Percentiles rank a stretch among this genome's conserved stretches.
Conservation (phyloP, 1,140 invertebrate genomes). For the Rhopalosiphum padi region DNA sequence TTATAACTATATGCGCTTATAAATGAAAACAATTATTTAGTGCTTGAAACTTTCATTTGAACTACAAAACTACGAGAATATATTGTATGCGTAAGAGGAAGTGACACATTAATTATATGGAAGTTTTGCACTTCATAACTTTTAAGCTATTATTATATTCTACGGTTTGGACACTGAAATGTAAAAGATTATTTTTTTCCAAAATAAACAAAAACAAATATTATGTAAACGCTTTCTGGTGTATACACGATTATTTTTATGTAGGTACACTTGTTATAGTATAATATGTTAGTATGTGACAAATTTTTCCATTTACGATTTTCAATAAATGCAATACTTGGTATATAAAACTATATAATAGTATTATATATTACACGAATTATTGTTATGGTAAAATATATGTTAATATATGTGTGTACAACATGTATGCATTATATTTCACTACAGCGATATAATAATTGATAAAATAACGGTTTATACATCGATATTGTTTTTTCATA, state of each 20-base stretch:
- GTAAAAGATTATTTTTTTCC: not conserved
- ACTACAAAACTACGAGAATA: conserved; percentile 9
- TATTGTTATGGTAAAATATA: too few species aligned
- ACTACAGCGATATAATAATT: not conserved
- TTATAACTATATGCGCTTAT: not conserved
- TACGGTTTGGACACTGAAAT: not conserved
- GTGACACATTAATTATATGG: conserved; percentile 18
- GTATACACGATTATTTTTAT: not conserved
- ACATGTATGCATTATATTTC: not conserved
- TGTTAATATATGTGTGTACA: not conserved
- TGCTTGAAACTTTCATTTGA: not conserved
- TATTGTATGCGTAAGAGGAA: conserved; percentile 15
- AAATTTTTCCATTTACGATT: not conserved
- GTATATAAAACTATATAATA: not conserved
- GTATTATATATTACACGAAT: too few species aligned
- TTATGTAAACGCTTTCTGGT: not conserved
- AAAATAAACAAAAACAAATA: not conserved
- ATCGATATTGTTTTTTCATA: not conserved
- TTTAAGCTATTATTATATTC: conserved; percentile 12
- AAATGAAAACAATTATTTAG: conserved; percentile 24
- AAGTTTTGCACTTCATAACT: not conserved
- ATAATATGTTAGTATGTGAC: not conserved
- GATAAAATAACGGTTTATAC: too few species aligned
- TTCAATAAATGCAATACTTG: not conserved
- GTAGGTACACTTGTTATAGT: not conserved